Base-by-base conservation (phyloP, 2,888 invertebrate genomes). In the Acanthopleura granulata region DNA sequence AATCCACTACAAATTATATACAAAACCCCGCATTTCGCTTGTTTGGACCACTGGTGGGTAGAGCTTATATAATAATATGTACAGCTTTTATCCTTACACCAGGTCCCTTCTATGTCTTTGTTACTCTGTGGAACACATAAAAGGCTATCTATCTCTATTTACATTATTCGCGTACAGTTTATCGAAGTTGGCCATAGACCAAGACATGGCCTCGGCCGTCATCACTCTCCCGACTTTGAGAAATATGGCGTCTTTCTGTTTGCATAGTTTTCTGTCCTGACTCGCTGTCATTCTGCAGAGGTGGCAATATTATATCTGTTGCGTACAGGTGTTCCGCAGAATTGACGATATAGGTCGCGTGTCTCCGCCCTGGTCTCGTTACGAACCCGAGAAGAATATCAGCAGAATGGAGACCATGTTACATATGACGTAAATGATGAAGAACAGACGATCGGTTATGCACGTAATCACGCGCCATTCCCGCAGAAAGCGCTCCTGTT, bases 361-460 rank as follows among this genome's bases (percentile, higher is more conserved):
- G 40, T 40, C 9, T 40, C 40, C 9, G 40, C 4, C 40, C 40
- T 40, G 40, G 40, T 40, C 61, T 61, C 61, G 11, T 11, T 25
- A 16, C 25, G 69, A 69, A 69, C 69, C 69, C 16, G 27, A 25
- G 30, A 69, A 69, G 29, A 69, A 69, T 49, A 70, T 71, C 27
- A 69, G 25, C 18, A 69, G 22, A 30, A 69, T 69, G 25, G 69
- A 29, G 14, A 27, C 69, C 25, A 25, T 1, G 30, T 69, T 69
- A 25, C 25, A 25, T 16, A 69, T 16, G 69, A 30, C 69, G 14
- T 69, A 69, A 29, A 69, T 29, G 30, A 69, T 30, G 27, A 69
- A 69, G 69, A 69, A 69, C 25, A 69, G 25, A 16, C 69, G 16
- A 69, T 69, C 69, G 6, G 69, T 29, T 16, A 69, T 69, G 15